These are phyloP conservation scores for Odontocolon sp. DNA, from an alignment of 2,888 invertebrate genomes.

Conservation along the genomic window DNA sequence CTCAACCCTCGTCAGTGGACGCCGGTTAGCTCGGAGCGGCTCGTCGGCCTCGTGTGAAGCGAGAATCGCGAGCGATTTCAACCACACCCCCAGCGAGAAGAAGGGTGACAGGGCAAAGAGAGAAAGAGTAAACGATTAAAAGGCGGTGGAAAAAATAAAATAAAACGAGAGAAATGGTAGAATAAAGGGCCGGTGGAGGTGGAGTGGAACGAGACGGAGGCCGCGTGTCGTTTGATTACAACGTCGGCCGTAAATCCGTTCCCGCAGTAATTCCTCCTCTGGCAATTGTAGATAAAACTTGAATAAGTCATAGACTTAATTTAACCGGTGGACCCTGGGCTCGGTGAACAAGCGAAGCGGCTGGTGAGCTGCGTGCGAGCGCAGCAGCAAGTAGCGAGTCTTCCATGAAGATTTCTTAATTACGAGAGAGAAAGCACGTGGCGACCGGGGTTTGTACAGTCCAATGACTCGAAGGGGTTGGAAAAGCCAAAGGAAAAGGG, in stretches of 20 bases:
- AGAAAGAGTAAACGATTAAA: conserved; percentile 53
- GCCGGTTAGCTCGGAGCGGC: conserved; percentile 8
- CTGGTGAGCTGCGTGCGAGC: conserved; percentile 52
- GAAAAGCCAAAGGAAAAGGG: conserved; percentile 68
- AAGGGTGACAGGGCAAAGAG: conserved; percentile 27
- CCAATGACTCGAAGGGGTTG: conserved; percentile 64
- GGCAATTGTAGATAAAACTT: conserved; percentile 80
- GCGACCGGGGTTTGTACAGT: conserved; percentile 46
- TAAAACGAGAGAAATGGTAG: conserved; percentile 7
- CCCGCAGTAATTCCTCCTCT: conserved; percentile 73
- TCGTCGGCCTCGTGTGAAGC: conserved; percentile 21
- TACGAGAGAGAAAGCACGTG: conserved; percentile 67
- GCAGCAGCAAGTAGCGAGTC: conserved; percentile 58
- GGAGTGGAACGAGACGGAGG: conserved; percentile 12
- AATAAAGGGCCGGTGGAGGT: conserved; percentile 25
- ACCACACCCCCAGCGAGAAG: conserved; percentile 10
- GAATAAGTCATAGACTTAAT: conserved; percentile 81
- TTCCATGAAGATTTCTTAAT: conserved; percentile 79
- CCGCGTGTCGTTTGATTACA: conserved; percentile 74
- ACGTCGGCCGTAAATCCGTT: conserved; percentile 73
- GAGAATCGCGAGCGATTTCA: conserved; percentile 36
- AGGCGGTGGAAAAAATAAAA: conserved; percentile 37
- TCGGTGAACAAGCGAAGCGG: conserved; percentile 48
- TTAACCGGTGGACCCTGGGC: conserved; percentile 66
- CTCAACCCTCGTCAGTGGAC: conserved; percentile 37